Base-by-base conservation (phyloP, 1,140 invertebrate species). In the Drosophila tristis region DNA sequence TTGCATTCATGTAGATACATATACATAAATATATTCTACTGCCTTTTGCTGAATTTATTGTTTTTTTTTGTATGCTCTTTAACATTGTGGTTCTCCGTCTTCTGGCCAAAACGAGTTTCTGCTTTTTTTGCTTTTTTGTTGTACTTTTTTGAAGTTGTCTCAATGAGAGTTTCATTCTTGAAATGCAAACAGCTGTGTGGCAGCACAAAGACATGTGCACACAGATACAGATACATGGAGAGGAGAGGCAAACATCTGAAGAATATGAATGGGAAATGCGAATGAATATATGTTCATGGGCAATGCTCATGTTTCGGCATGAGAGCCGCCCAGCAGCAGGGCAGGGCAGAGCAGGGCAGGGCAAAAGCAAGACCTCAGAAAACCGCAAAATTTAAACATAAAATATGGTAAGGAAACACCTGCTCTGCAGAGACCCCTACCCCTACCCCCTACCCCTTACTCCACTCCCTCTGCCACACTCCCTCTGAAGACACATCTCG, bases 391-490 rank as follows among this genome's bases (percentile, higher is more conserved):
- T 82, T 86, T 87, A 80, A 80, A 56, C 74, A 81, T 87, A 87
- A 87, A 87, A 81, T 86, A 74, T 87, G 82, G 78, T 72, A 86
- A 78, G 59, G 62, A 87, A 89, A 86, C 82, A 86, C 84, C 82
- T 86, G 82, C 82, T 74, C 70, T 53, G 31, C 31, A 11, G 8
- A 11, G 31, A 35, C 0, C 29, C 29, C 26, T 29, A 29, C 26
- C 20, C 31, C 31, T 9, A 9, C 8, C 20, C 29, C 15, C 35
- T 53, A 15, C 8, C 13, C 29, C 15, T 20, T 53, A 15, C 29
- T 13, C 5, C 26, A 8, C 6, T 51, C 16, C 29, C 29, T 16
- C 13, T 9, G 5, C 26, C 2, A 2, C 29, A 0, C 26, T 29
- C n/a, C 31, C 43, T 31, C 8, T 25, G 7, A 7, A 9, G 31